Base-by-base conservation (phyloP, 2,113 vertebrate genomes). In the Nipponia nippon region DNA sequence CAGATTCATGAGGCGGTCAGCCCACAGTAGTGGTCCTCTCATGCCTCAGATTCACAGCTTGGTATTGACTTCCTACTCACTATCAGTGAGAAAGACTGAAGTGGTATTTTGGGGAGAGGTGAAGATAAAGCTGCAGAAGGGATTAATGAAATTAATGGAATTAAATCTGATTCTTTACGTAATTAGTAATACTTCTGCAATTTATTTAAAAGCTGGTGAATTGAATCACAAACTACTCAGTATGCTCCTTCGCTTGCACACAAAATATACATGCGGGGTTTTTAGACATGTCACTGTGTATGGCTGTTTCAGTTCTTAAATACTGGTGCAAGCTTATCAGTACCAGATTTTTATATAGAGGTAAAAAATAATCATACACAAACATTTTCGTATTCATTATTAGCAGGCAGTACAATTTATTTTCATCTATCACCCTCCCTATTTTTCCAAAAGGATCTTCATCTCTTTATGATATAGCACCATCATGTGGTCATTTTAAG, bases 381-480 rank as follows among this genome's bases (percentile, higher is more conserved):
- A 81, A 53, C 15, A 62, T 17, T 59, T 46, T 21, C 10, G 10
- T 62, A 53, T 25, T 56, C 70, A 69, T 50, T 70, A 70, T 21
- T 26, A 66, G 42, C 29, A 96, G 26, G 20, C 46, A 83, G 38
- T 4, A 63, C 56, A 89, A 94, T 6, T 70, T 9, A 32, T 3
- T 91, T 79, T 71, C 29, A 44, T 9, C 4, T 42, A 75, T 11
- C 32, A 25, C 3, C 27, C 0, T 8, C 2, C 3, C 6, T 0
- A 0, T 9, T 19, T 22, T 40, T 52, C 1, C 36, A 27, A 34
- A 16, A 22, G 19, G 7, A 11, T 27, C 53, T 25, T 17, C 3
- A 1, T 44, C 5, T 14, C 30, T 40, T 78, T 67, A 49, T 81
- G 34, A 40, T 27, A 52, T 27, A 78, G 56, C 83, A 59, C 69